Conservation (phyloP, 2,888 invertebrate genomes). For the Polydrusus tereticollis region DNA sequence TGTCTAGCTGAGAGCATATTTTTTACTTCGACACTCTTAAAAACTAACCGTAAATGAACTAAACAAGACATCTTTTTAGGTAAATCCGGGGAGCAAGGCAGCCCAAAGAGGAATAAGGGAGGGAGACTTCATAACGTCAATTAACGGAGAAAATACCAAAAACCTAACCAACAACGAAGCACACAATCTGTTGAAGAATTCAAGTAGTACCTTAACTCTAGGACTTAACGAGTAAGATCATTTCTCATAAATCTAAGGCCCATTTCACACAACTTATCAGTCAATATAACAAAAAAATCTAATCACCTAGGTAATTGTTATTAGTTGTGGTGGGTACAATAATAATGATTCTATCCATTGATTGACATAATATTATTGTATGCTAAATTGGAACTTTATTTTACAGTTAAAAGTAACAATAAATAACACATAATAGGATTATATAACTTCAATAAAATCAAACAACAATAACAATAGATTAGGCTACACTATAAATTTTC, state of each 20-base stretch:
- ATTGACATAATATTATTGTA: too few relatives aligned
- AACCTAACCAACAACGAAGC: constrained; percentile 80
- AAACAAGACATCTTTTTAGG: constrained; percentile 71
- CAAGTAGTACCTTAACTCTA: constrained; percentile 76
- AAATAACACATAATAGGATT: constrained; percentile 25
- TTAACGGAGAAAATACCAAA: constrained; percentile 79
- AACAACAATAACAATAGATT: constrained; percentile 24
- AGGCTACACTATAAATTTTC: background rate
- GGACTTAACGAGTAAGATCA: constrained; percentile 81
- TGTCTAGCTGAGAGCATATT: background rate
- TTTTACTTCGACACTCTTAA: background rate
- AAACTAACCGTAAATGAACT: too few relatives aligned
- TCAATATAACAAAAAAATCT: too few relatives aligned
- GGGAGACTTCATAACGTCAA: constrained; percentile 84
- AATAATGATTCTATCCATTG: too few relatives aligned
- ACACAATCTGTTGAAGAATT: constrained; percentile 79
- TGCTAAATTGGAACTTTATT: background rate
- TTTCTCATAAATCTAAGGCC: background rate
- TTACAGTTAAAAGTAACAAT: constrained; percentile 15
- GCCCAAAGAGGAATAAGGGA: constrained; percentile 83
- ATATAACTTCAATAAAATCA: constrained; percentile 25
- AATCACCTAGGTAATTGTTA: too few relatives aligned
- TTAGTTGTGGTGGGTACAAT: too few relatives aligned
- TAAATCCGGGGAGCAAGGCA: constrained; percentile 90
- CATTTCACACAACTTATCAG: background rate